Conservation (phyloP, 2,797 vertebrate species). For the Argyrosomus regius region DNA sequence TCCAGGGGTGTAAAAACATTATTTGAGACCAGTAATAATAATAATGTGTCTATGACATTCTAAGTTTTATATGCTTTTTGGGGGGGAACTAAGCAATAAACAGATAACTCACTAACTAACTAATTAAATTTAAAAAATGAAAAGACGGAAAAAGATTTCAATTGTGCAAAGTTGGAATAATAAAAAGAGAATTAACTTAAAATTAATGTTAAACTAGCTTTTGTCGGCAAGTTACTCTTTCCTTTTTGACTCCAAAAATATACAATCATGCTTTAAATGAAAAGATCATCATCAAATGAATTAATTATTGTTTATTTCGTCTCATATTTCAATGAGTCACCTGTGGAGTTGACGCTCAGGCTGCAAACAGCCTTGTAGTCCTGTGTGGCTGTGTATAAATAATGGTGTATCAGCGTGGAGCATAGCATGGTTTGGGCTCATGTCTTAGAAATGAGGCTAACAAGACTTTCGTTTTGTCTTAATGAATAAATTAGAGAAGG, state of each 20-base stretch:
- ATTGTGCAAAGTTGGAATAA: background rate
- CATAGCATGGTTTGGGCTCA: conserved; percentile 62
- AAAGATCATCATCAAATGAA: conserved; percentile 21
- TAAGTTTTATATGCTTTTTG: background rate
- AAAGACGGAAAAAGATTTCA: background rate
- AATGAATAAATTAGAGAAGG: conserved; percentile 98
- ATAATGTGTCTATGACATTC: background rate
- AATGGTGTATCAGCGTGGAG: conserved; percentile 45
- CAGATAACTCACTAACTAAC: background rate
- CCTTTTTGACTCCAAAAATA: conserved; percentile 2
- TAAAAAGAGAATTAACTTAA: background rate
- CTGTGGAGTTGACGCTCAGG: conserved; percentile 6
- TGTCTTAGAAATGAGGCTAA: conserved; percentile 90
- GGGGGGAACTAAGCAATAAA: background rate
- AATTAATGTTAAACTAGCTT: background rate
- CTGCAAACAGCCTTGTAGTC: conserved; percentile 38
- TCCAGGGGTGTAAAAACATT: background rate
- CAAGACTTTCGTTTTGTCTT: conserved; percentile 95
- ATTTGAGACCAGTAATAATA: background rate
- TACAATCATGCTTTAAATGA: background rate
- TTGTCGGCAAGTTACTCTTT: background rate
- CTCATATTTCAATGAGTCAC: conserved; percentile 23
- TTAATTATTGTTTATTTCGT: conserved; percentile 4
- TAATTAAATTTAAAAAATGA: background rate
- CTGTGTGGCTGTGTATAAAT: conserved; percentile 64